Conservation (phyloP, 2,888 invertebrate species). For the Lochmaea capreae region DNA sequence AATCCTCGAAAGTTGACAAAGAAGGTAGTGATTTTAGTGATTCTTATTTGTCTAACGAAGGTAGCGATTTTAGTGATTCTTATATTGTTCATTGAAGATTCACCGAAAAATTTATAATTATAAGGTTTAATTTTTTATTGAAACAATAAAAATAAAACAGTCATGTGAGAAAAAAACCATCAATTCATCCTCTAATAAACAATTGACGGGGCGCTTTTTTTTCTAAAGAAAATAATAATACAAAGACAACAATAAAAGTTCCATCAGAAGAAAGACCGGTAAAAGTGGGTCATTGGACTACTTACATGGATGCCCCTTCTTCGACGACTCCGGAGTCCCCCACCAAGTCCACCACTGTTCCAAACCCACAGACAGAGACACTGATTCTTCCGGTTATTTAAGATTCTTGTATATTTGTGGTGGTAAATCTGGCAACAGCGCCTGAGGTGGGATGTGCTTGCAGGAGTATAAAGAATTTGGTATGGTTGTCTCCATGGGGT, state of each 20-base stretch:
- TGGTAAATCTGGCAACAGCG: constrained; percentile 12
- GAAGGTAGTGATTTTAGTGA: too few species aligned
- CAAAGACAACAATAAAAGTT: constrained; percentile 27
- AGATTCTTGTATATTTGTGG: neutral
- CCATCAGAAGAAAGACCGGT: constrained; percentile 27
- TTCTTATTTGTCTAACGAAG: too few species aligned
- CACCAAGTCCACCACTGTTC: neutral
- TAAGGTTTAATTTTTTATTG: neutral
- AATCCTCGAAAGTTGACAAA: too few species aligned
- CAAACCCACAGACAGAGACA: constrained; percentile 12
- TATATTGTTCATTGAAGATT: too few species aligned
- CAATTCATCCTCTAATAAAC: constrained; percentile 14
- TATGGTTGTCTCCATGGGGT: constrained; percentile 14
- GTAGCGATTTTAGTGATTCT: too few species aligned
- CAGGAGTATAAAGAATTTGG: constrained; percentile 17
- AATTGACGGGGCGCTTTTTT: neutral
- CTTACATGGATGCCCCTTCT: constrained; percentile 16
- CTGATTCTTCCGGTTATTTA: constrained; percentile 20
- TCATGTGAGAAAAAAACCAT: neutral
- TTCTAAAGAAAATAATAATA: constrained; percentile 4
- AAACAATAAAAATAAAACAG: neutral
- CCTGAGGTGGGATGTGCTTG: neutral
- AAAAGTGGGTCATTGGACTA: constrained; percentile 35
- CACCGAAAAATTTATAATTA: too few species aligned
- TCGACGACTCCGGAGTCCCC: constrained; percentile 27